Conservation (phyloP, 2,888 invertebrate species). For the Caenorhabditis angaria region DNA sequence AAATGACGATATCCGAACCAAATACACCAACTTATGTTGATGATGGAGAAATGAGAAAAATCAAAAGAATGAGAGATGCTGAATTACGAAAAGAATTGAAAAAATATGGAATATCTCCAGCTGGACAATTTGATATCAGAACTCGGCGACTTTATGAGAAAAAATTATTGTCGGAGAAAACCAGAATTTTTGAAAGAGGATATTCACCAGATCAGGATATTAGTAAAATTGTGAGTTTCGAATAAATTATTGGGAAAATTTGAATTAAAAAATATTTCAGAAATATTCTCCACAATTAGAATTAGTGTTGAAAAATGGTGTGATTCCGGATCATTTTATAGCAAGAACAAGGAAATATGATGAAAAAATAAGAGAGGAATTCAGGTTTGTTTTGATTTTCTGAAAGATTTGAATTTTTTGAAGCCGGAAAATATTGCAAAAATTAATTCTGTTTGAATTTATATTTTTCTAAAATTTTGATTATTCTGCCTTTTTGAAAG, state of each 20-base stretch:
- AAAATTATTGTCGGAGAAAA: conserved; percentile 45
- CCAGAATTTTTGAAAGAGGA: conserved; percentile 23
- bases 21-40: conserved; percentile 39
- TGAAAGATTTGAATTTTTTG: neutral
- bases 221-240: conserved; percentile 20
- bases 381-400: conserved; percentile 10
- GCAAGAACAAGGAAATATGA: conserved; percentile 44
- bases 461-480: neutral
- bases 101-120: conserved; percentile 47
- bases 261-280: conserved; percentile 13
- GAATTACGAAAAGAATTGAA: conserved; percentile 46
- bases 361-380: conserved; percentile 44
- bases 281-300: conserved; percentile 38
- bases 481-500: too few species aligned
- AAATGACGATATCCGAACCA: conserved; percentile 8
- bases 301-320: conserved; percentile 19
- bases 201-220: conserved; percentile 24
- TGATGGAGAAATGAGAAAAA: conserved; percentile 38
- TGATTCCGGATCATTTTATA: conserved; percentile 14
- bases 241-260: neutral
- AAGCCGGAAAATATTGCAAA: neutral
- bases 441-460: neutral
- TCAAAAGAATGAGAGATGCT: conserved; percentile 33
- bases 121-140: conserved; percentile 54
- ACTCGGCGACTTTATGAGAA: conserved; percentile 59